Evolutionary conservation across 2,888 invertebrate species (phyloP), one percentile per base, ranked within the genome.

Genomic region (Oligia strigilis): DNA sequence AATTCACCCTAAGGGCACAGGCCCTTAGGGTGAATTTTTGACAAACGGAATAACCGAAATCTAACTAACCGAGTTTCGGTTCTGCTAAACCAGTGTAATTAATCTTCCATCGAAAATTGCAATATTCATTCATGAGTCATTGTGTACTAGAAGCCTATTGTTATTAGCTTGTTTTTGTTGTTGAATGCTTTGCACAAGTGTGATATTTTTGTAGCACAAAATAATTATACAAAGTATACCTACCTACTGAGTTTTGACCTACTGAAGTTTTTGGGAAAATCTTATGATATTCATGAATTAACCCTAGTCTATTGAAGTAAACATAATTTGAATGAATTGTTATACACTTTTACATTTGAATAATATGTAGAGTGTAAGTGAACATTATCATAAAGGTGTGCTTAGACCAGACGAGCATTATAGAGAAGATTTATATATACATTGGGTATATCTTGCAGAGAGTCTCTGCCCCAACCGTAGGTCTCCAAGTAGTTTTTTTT

Each of bases 281-380:
- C 80, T 87, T 88, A 84, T 85, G 90, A 81, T 82, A 88, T 88
- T 84, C 75, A 83, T 79, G 71, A 83, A 69, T 75, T 74, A 80
- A 81, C 67, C 75, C 78, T 84, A 87, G 70, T 82, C 60, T 84
- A 83, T 89, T 82, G 60, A 78, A 75, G 40, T 75, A 65, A 83
- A 77, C 29, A 72, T 80, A 75, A 84, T 84, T 75, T 86, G 71
- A 74, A 74, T 83, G 40, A 78, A 83, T 80, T 81, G 81, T 87
- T 87, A 84, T 87, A 87, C 82, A 89, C n/a, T 79, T 89, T 80
- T 89, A 85, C 71, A 89, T 85, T 81, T 80, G 52, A 84, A 76
- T 82, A 80, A 85, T 83, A 81, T 80, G 75, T 82, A 79, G 72
- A 72, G 74, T 74, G 43, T 85, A 90, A 87, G 81, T 71, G 60